Base-by-base conservation (phyloP, 2,888 invertebrate species). In the Physocephala rufipes region DNA sequence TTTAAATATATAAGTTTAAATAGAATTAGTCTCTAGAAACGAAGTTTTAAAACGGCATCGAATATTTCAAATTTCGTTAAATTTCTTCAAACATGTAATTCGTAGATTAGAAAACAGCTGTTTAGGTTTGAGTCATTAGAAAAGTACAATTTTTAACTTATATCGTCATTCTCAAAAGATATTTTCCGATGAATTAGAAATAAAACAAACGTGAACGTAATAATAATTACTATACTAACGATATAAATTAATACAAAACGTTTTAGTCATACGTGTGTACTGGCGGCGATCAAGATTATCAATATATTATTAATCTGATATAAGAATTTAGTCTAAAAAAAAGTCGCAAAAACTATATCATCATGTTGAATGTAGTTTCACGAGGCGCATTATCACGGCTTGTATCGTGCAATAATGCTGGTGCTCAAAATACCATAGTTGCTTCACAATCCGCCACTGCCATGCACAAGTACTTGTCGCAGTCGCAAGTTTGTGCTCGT, bases 331-430 rank as follows among this genome's bases (percentile, higher is more conserved):
- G n/a, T 24, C 5, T 47, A 67, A 59, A 67, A 47, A 59, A 45
- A 61, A 45, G n/a, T 53, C 15, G 53, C 9, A 4, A 36, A 36
- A 36, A 36, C 9, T 36, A 36, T 19, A 45, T 21, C 59, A 75
- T 68, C 43, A 83, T 83, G 83, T 75, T 83, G 3, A 83, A 83
- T 77, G 79, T 83, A 63, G 83, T 80, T 24, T 79, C 82, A 0
- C 79, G 81, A 73, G 80, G 81, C 47, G 74, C 82, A 43, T 78
- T 78, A 67, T 79, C 81, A 70, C 79, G 81, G 66, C 73, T 82
- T 69, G 76, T 79, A 45, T 77, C 79, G 21, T 79, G 78, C 51
- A 75, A 79, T 59, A 77, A 70, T 24, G 73, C 71, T 43, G 72
- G 71, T 58, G 79, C 79, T 19, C 81, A 81, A 26, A 82, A 76